Base-by-base conservation (phyloP, 2,113 vertebrate genomes). In the Sceloporus undulatus region DNA sequence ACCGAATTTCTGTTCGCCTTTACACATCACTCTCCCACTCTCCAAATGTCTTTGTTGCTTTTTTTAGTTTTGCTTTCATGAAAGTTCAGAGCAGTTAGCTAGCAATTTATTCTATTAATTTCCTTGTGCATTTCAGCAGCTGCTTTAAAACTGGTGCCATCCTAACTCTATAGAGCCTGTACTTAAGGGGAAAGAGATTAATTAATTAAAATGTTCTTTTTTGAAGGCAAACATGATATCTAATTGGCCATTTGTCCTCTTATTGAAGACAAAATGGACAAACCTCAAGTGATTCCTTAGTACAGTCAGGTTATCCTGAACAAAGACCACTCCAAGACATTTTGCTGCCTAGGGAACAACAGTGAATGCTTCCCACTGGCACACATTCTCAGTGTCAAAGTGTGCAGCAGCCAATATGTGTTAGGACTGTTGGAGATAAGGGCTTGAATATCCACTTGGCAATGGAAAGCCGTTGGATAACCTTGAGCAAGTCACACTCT, bases 51-150 rank as follows among this genome's bases (percentile, higher is more conserved):
- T 66, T 11, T 42, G 14, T 29, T 85, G 34, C 38, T 85, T 77
- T 85, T 48, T 76, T 65, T 42, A 76, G 56, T 77, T 85, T 76
- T 76, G 54, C 25, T 77, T 9, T 77, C 56, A 76, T 8, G 16
- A 85, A 14, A 65, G 25, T 77, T 85, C 54, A 85, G 56, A 77
- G 59, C 38, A 66, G 73, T 48, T 13, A 85, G 4, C 56, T 13
- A 85, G 4, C 56, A 13, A 56, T 56, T 75, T 85, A 75, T 74
- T 59, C 70, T 77, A 19, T 85, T 77, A 76, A 62, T 62, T 76
- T 85, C 84, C 56, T 48, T 21, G 38, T 48, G 16, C 40, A 29
- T 42, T 85, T 85, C 42, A 76, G 52, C 34, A 62, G 56, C 34
- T 76, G 73, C 56, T 85, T 85, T 75, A n/a, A 76, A 77, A 76